These are phyloP conservation scores for Desmophyllum pertusum DNA, from an alignment of 92 coral and sea anemone genomes.

Conservation along the genomic window DNA sequence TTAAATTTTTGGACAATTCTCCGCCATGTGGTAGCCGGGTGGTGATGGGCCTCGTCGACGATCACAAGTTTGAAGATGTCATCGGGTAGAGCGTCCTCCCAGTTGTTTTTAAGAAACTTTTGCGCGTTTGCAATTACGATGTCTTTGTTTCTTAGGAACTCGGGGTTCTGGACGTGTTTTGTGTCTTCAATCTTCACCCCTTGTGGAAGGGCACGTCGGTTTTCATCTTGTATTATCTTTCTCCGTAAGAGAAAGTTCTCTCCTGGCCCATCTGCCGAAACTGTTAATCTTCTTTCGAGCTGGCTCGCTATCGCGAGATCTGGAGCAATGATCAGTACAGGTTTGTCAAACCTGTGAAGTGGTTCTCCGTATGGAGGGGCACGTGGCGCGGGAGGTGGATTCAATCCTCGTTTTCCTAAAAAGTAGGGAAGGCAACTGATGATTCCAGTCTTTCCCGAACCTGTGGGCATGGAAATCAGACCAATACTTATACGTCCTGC, in stretches of 20 bases:
- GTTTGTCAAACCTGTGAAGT: constrained; percentile 24
- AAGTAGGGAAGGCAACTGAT: constrained; percentile 66
- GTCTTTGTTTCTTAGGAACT: constrained; percentile 1
- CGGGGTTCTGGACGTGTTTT: neutral
- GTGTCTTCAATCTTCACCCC: constrained; percentile 24
- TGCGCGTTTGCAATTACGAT: constrained; percentile 52
- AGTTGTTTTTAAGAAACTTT: constrained; percentile 24
- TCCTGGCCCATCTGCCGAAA: neutral
- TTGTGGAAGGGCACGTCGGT: constrained; percentile 5
- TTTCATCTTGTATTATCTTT: constrained; percentile 6
- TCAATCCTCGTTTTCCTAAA: constrained; percentile 21
- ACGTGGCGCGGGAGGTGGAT: neutral
- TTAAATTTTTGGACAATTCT: constrained; percentile 34
- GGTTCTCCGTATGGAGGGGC: neutral
- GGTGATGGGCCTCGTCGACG: constrained; percentile 60
- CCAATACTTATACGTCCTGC: constrained; percentile 9
- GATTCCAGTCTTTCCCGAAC: constrained; percentile 57
- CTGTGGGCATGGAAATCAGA: constrained; percentile 62
- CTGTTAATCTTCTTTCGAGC: constrained; percentile 20
- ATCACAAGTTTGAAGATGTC: constrained; percentile 46
- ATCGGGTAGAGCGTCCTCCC: constrained; percentile 34
- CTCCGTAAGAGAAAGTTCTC: constrained; percentile 49
- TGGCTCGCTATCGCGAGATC: constrained; percentile 32
- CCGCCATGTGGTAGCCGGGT: constrained; percentile 45
- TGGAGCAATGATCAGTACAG: constrained; percentile 59